Conservation (phyloP, 64 coral and sea anemone genomes). For the Hydrozoanthus tunicans region DNA sequence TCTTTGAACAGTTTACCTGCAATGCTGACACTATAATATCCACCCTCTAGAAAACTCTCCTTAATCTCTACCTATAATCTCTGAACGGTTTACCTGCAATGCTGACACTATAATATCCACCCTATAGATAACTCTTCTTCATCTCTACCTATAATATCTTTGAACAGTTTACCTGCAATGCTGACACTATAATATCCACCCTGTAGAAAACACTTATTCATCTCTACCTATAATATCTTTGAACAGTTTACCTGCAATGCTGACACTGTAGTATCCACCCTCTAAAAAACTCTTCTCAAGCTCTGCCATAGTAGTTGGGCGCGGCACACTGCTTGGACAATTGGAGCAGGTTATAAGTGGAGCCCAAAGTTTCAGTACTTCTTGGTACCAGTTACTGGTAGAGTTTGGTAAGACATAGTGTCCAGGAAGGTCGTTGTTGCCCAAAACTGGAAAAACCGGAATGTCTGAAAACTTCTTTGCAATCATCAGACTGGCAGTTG, state of each 20-base stretch:
- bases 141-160: too few relatives aligned
- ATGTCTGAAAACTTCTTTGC: conserved; percentile 57
- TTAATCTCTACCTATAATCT: conserved; percentile 46
- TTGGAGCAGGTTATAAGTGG: conserved; percentile 66
- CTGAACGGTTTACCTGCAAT: too few relatives aligned
- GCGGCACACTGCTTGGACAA: conserved; percentile 26
- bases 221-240: too few relatives aligned
- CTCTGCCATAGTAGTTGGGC: conserved; percentile 34
- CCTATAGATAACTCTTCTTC: too few relatives aligned
- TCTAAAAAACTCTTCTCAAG: background rate
- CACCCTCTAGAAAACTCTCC: background rate
- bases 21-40: too few relatives aligned
- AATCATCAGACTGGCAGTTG: background rate
- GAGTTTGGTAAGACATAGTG: conserved; percentile 74
- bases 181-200: too few relatives aligned
- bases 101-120: too few relatives aligned
- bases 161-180: too few relatives aligned
- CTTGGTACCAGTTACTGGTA: conserved; percentile 63
- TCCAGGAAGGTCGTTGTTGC: conserved; percentile 91
- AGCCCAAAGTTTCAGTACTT: conserved; percentile 58
- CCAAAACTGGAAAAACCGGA: conserved; percentile 82
- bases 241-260: too few relatives aligned
- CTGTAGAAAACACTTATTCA: too few relatives aligned
- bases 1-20: too few relatives aligned
- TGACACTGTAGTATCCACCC: too few relatives aligned